Conservation (phyloP, 2,113 vertebrate species). For the Stegostoma tigrinum region DNA sequence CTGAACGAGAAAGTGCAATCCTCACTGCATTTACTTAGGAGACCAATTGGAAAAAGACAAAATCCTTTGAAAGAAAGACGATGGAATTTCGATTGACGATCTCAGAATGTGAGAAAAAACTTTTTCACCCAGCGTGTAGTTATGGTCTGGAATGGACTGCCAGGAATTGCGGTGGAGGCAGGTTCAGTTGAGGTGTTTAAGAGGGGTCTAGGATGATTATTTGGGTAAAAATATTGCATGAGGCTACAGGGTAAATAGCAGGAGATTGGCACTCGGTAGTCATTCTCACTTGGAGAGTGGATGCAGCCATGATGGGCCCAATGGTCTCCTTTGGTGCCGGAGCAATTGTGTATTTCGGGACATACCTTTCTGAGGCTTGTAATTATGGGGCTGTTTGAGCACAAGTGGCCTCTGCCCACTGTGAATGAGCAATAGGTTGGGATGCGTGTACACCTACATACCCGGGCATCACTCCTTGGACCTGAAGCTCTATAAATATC, state of each 20-base stretch:
- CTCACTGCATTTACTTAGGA: background rate
- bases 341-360: background rate
- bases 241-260: no score
- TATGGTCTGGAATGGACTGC: background rate
- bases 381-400: no score
- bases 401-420: no score
- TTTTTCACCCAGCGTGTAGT: background rate
- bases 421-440: no score
- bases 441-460: no score
- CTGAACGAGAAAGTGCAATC: background rate
- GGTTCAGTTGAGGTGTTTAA: background rate
- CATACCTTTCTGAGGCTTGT: no score
- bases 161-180: background rate
- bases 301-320: background rate
- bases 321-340: background rate
- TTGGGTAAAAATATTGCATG: no score
- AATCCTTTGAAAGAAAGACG: background rate
- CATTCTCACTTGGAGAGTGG: no score
- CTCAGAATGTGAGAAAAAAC: background rate
- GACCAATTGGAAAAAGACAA: background rate
- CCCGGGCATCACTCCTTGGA: background rate
- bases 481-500: background rate
- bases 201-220: background rate
- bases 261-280: no score
- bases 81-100: background rate